These are phyloP conservation scores for Illadopsis cleaveri DNA, from an alignment of 2,113 vertebrate species.

Conservation along the genomic window DNA sequence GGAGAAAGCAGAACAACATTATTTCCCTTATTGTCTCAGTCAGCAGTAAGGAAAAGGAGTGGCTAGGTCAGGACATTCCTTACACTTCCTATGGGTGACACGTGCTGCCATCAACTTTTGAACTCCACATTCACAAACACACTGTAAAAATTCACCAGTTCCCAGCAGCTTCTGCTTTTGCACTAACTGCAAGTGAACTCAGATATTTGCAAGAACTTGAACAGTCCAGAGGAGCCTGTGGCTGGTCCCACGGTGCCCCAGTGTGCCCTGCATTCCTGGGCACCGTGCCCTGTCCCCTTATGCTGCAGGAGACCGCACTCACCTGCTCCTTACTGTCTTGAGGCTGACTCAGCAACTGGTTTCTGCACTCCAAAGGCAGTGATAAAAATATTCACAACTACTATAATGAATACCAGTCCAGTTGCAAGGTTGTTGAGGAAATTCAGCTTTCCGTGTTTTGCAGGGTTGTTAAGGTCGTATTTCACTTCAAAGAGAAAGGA, in stretches of 20 bases:
- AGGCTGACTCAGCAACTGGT: constrained; percentile 35
- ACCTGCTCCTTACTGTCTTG: constrained; percentile 60
- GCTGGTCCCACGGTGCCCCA: background rate
- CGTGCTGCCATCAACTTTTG: background rate
- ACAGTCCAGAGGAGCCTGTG: background rate
- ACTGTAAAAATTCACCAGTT: background rate
- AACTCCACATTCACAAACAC: background rate
- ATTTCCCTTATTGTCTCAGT: background rate
- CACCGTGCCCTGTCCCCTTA: background rate
- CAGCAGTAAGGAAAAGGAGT: background rate
- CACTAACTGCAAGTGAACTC: background rate
- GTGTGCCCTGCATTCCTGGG: too few relatives aligned
- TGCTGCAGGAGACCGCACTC: background rate
- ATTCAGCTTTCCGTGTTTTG: constrained; percentile 86
- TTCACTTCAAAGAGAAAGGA: constrained; percentile 82
- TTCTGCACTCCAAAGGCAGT: constrained; percentile 95
- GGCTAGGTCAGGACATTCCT: background rate
- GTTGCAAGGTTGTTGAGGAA: constrained; percentile 90
- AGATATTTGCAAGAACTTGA: background rate
- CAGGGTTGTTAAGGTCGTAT: constrained; percentile 91
- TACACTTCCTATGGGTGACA: background rate
- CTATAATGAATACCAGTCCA: constrained; percentile 91
- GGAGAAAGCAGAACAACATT: background rate
- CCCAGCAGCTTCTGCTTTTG: background rate
- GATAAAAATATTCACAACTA: constrained; percentile 95